Evolutionary conservation across 2,113 vertebrate species (phyloP).

Genomic region (Pseudolaguvia tuberculata): DNA sequence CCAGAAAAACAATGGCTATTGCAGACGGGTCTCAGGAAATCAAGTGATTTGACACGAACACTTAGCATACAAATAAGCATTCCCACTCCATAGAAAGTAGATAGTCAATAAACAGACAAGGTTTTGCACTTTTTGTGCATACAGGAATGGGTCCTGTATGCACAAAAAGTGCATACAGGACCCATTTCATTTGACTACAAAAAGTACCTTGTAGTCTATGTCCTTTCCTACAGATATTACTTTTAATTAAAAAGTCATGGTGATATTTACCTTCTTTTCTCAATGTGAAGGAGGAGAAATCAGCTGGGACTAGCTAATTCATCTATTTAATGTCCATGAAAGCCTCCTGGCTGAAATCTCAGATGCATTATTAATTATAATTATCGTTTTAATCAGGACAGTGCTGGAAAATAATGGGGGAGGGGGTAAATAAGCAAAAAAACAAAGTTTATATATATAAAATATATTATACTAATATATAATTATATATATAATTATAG

Average conservation of each 20-base stretch:
- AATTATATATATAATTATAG: no score
- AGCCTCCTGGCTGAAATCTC: conserved; percentile 54
- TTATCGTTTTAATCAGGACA: conserved; percentile 58
- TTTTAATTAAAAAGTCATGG: conserved; percentile 52
- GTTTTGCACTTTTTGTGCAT: conserved; percentile 33
- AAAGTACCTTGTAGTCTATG: conserved; percentile 42
- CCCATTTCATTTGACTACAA: conserved; percentile 37
- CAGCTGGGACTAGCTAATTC: conserved; percentile 55
- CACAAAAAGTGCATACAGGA: no score
- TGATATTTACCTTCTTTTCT: conserved; percentile 56
- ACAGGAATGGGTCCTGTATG: conserved; percentile 33
- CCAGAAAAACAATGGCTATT: conserved; percentile 9
- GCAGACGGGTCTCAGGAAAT: conserved; percentile 45
- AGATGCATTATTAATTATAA: conserved; percentile 55
- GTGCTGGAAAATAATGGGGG: conserved; percentile 45
- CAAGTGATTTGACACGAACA: conserved; percentile 47
- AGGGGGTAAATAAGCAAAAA: not conserved
- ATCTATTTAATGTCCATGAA: conserved; percentile 58
- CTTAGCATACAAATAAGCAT: conserved; percentile 46
- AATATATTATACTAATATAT: no score
- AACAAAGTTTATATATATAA: no score
- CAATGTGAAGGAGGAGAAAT: conserved; percentile 47
- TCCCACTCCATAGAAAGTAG: conserved; percentile 32
- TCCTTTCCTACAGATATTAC: conserved; percentile 35
- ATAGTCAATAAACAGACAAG: conserved; percentile 21